Evolutionary conservation across 2,888 invertebrate species (phyloP).

Genomic region (Drosophila mettleri): DNA sequence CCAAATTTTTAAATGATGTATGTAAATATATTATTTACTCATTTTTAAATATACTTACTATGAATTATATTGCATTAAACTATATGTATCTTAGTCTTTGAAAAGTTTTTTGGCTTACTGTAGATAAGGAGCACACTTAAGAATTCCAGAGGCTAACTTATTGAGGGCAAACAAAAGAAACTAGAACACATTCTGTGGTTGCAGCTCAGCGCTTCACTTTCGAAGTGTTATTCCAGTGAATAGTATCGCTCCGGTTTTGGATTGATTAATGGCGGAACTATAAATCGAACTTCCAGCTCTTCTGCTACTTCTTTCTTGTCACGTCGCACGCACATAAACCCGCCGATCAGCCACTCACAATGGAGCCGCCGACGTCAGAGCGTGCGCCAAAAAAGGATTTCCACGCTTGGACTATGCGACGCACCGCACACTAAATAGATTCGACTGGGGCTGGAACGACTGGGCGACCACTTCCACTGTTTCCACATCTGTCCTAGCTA

Average conservation of each 20-base stretch:
- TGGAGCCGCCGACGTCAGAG: slow-evolving; percentile 66
- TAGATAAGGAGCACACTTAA: neutral
- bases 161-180: slow-evolving; percentile 13
- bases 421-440: slow-evolving; percentile 71
- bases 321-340: slow-evolving; percentile 73
- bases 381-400: slow-evolving; percentile 72
- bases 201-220: neutral
- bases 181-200: slow-evolving; percentile 8
- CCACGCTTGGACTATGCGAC: slow-evolving; percentile 55
- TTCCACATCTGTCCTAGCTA: slow-evolving; percentile 57
- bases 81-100: neutral
- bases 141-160: neutral
- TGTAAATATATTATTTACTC: too few species aligned
- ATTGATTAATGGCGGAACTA: slow-evolving; percentile 77
- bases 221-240: neutral
- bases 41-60: too few species aligned
- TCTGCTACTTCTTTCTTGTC: slow-evolving; percentile 74
- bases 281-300: slow-evolving; percentile 64
- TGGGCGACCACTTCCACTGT: slow-evolving; percentile 3
- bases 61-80: too few species aligned
- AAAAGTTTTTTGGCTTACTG: neutral
- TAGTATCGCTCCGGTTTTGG: slow-evolving; percentile 60
- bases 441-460: slow-evolving; percentile 7
- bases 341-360: slow-evolving; percentile 50
- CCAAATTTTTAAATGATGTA: too few species aligned